These are phyloP conservation scores for Serinus canaria DNA, from an alignment of 2,113 vertebrate genomes.

Conservation along the genomic window DNA sequence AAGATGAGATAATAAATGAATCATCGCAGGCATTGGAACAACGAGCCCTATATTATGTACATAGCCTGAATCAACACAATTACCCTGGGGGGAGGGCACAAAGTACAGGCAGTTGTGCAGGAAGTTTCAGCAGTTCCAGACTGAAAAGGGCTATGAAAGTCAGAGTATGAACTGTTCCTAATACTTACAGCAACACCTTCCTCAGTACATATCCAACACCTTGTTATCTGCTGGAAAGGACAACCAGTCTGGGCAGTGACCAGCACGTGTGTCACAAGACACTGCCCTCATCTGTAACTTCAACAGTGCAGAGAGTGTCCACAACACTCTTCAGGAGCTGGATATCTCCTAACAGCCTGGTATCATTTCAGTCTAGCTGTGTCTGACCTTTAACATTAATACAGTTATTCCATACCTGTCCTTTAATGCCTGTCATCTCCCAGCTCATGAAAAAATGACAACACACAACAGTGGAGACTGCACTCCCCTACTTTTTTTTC, in stretches of 20 bases:
- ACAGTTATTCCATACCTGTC: not conserved
- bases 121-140: not conserved
- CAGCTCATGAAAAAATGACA: not conserved
- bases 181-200: not conserved
- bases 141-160: not conserved
- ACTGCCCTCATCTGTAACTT: not conserved
- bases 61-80: constrained; percentile 20
- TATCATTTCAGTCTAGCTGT: not conserved
- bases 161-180: not conserved
- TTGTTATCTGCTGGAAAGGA: not conserved
- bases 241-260: not conserved
- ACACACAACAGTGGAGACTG: not conserved
- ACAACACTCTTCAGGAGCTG: not conserved
- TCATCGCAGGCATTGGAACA: constrained; percentile 9
- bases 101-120: not conserved
- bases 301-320: not conserved
- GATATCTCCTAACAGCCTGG: not conserved
- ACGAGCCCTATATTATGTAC: not conserved
- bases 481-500: not conserved
- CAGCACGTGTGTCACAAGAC: not conserved
- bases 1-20: constrained; percentile 63
- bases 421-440: not conserved
- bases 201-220: not conserved
- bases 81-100: not conserved
- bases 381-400: not conserved